phyloP scores from a whole-genome alignment of 1,140 invertebrate genomes.

The Notospermus geniculatus region DNA sequence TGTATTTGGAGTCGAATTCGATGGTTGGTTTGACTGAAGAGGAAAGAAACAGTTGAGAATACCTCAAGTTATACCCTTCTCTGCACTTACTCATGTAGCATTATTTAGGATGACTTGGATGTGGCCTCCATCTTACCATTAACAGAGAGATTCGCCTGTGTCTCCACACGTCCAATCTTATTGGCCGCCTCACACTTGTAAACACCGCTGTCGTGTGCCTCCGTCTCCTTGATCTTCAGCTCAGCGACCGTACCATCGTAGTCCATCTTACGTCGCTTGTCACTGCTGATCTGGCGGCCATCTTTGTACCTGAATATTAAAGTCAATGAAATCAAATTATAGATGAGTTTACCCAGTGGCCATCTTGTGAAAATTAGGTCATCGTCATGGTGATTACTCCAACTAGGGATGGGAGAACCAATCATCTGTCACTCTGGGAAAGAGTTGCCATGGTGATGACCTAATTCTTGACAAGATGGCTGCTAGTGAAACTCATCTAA shows the following conservation, averaged over 20 bases:
- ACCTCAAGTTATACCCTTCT: neutral
- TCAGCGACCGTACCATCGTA: conserved; percentile 44
- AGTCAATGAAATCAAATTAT: too few relatives aligned
- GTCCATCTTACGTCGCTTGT: conserved; percentile 32
- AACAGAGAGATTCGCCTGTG: conserved; percentile 72
- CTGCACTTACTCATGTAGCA: neutral
- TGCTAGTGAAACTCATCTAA: too few relatives aligned
- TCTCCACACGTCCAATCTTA: conserved; percentile 83
- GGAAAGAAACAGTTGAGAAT: too few relatives aligned
- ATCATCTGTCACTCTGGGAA: too few relatives aligned
- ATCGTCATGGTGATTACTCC: too few relatives aligned
- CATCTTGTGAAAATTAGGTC: neutral
- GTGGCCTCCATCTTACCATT: conserved; percentile 37
- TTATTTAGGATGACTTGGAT: too few relatives aligned
- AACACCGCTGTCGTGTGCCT: conserved; percentile 82
- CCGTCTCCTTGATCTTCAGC: conserved; percentile 84
- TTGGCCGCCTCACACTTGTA: conserved; percentile 90
- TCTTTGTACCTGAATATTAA: conserved; percentile 40
- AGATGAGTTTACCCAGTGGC: too few relatives aligned
- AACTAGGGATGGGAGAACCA: too few relatives aligned
- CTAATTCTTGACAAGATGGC: too few relatives aligned
- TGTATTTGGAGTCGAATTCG: conserved; percentile 46
- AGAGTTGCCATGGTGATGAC: too few relatives aligned
- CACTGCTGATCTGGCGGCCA: conserved; percentile 35
- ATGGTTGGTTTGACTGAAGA: conserved; percentile 35